A percentile compares a stretch with the other conserved stretches of the same genome.
Conservation (phyloP, 2,113 vertebrate species). For the Amazona guildingii region DNA sequence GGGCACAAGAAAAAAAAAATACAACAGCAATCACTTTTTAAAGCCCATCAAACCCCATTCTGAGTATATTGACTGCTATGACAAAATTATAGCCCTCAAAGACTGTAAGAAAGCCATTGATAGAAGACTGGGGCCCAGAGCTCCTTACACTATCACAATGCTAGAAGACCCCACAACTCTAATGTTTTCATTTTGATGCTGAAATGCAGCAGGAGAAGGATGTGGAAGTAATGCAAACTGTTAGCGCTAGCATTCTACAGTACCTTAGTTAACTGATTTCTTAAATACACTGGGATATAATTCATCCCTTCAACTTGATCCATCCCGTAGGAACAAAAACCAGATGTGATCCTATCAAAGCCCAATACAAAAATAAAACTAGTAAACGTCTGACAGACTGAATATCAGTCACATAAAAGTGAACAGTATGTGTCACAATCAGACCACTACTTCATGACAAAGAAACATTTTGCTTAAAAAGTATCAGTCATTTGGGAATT, state of each 20-base stretch:
- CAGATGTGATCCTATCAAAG: background rate
- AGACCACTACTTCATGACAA: background rate
- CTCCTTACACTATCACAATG: background rate
- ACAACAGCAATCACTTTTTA: background rate
- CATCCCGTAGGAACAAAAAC: background rate
- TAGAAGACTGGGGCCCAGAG: background rate
- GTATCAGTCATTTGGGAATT: background rate
- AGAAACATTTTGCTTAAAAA: background rate
- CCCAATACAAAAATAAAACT: background rate
- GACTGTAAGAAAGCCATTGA: background rate
- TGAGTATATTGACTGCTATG: background rate
- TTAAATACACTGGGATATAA: background rate
- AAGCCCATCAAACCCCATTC: background rate
- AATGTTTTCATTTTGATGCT: background rate
- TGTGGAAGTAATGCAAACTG: background rate
- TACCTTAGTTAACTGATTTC: background rate
- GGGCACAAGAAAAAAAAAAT: background rate
- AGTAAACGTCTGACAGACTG: background rate
- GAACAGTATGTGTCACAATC: background rate
- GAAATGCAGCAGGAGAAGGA: background rate
- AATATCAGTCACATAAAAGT: background rate
- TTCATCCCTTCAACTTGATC: background rate
- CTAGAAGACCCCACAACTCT: background rate
- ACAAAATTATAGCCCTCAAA: background rate
- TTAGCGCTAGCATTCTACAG: background rate